Conservation (phyloP, 2,113 vertebrate genomes). For the Mobula birostris region DNA sequence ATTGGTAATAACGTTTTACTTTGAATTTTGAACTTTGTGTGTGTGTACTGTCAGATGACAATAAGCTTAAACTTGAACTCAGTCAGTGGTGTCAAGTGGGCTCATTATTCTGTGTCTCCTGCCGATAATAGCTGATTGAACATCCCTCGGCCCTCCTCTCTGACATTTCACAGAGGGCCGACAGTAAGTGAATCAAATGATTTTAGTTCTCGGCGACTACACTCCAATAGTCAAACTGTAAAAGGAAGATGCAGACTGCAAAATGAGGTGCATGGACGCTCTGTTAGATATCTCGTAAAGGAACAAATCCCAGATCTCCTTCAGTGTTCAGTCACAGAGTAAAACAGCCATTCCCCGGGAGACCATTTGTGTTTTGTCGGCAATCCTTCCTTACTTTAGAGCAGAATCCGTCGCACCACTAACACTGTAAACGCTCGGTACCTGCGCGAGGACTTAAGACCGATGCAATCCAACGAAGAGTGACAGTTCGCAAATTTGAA, state of each 20-base stretch:
- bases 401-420: background rate
- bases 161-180: background rate
- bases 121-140: background rate
- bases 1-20: no score
- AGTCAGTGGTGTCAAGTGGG: no score
- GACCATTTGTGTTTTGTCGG: background rate
- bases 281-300: background rate
- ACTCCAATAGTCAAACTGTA: background rate
- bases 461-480: background rate
- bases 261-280: background rate
- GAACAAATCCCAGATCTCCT: background rate
- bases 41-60: no score
- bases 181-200: background rate
- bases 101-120: no score
- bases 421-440: background rate
- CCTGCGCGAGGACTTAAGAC: background rate
- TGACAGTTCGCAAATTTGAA: constrained; percentile 30
- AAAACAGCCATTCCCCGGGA: background rate
- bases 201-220: background rate
- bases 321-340: no score
- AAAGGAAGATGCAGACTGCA: background rate
- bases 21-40: no score
- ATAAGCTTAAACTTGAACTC: no score
- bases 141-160: background rate
- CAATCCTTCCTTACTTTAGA: background rate